Conservation (phyloP, 2,797 vertebrate genomes). For the Manis pentadactyla region DNA sequence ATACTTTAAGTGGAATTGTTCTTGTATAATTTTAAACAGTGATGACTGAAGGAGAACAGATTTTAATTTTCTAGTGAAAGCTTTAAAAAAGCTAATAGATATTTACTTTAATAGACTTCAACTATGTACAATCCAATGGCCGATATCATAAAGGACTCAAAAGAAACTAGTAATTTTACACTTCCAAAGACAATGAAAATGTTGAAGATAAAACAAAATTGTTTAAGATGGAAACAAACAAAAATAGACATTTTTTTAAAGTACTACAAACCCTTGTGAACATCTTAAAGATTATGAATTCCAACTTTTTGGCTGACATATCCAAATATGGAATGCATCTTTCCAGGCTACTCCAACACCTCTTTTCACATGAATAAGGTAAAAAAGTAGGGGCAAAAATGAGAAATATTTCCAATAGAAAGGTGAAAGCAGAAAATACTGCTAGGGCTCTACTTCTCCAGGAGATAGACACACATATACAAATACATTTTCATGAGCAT, state of each 20-base stretch:
- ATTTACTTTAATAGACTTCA: background rate
- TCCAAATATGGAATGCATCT: conserved; percentile 17
- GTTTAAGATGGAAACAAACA: background rate
- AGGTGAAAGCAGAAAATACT: background rate
- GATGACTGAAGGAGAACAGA: background rate
- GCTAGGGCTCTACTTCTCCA: background rate
- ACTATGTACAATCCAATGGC: background rate
- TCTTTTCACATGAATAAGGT: background rate
- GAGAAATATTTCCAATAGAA: background rate
- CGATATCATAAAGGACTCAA: background rate
- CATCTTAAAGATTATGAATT: conserved; percentile 3
- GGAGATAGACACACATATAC: background rate
- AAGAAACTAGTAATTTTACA: conserved; percentile 8
- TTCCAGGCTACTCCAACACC: background rate
- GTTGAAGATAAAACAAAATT: background rate
- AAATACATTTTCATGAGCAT: conserved; percentile 7
- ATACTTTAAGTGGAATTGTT: conserved; percentile 38
- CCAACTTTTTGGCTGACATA: background rate
- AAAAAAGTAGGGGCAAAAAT: background rate
- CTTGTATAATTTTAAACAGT: conserved; percentile 54
- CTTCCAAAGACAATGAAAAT: conserved; percentile 27
- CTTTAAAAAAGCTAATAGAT: background rate
- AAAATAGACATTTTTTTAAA: background rate
- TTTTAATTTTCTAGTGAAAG: conserved; percentile 42
- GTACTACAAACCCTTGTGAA: background rate